Percentiles rank a stretch among this genome's conserved stretches.
Evolutionary conservation across 2,888 invertebrate species (phyloP).

Genomic region (Phytoseiulus persimilis): DNA sequence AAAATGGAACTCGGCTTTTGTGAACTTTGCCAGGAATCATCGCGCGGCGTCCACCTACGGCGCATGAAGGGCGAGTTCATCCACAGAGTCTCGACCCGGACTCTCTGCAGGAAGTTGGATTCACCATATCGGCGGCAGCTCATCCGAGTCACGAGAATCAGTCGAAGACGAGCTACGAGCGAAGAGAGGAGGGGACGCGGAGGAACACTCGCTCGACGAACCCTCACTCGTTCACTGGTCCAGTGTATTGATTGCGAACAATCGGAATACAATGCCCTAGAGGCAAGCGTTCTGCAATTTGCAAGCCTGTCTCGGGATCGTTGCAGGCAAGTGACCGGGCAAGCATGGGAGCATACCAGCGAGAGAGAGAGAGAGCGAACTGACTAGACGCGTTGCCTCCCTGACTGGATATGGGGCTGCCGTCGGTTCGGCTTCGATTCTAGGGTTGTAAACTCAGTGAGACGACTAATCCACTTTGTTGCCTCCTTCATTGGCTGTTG

Average conservation of each 20-base stretch:
- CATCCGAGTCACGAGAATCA: neutral
- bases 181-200: neutral
- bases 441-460: neutral
- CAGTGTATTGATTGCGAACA: neutral
- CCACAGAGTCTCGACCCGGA: too few relatives aligned
- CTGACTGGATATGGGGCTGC: neutral
- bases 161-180: neutral
- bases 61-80: too few relatives aligned
- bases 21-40: too few relatives aligned
- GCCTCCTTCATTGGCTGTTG: constrained; percentile 5
- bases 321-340: neutral
- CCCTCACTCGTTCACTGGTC: constrained; percentile 5
- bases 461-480: constrained; percentile 5
- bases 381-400: neutral
- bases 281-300: constrained; percentile 5
- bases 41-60: too few relatives aligned
- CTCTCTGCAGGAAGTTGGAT: neutral
- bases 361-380: neutral
- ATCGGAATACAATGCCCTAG: neutral
- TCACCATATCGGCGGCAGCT: neutral
- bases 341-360: neutral
- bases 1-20: too few relatives aligned
- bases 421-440: neutral
- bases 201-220: neutral
- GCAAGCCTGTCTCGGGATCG: neutral